phyloP scores from a whole-genome alignment of 2,797 vertebrate species.

The Todus mexicanus region DNA sequence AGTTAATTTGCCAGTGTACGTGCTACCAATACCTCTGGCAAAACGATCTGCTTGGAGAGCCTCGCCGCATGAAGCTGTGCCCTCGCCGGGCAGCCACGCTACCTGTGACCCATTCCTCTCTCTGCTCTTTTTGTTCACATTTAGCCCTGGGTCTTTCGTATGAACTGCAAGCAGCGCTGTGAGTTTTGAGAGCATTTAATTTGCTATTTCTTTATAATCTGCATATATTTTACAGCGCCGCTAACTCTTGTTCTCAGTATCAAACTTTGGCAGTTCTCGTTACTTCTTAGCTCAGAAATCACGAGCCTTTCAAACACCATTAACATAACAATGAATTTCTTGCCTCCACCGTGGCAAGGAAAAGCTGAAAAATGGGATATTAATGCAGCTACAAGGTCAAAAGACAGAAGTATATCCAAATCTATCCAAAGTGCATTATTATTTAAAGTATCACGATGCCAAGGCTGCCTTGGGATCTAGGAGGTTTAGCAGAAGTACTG shows the following conservation, averaged over 20 bases:
- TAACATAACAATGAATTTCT: neutral
- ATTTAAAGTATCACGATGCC: neutral
- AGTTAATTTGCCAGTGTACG: neutral
- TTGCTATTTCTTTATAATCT: neutral
- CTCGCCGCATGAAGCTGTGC: neutral
- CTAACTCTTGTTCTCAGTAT: neutral
- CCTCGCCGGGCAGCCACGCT: neutral
- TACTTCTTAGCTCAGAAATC: neutral
- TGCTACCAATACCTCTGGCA: neutral
- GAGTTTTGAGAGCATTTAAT: neutral
- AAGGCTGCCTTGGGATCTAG: neutral
- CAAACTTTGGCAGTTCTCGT: neutral
- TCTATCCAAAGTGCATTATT: neutral
- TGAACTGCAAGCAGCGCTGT: neutral
- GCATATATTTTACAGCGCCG: neutral
- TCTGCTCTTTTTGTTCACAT: neutral
- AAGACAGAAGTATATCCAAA: too few relatives aligned
- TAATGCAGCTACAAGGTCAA: neutral
- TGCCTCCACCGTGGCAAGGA: neutral
- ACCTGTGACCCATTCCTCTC: neutral
- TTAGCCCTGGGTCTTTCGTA: neutral
- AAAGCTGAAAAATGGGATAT: neutral
- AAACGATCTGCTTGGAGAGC: neutral
- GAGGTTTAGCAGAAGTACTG: neutral
- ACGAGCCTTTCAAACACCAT: neutral